Evolutionary conservation across 2,888 invertebrate species (phyloP), one percentile per base, ranked within the genome.

Genomic region (Drosophila nr. perissopoda): DNA sequence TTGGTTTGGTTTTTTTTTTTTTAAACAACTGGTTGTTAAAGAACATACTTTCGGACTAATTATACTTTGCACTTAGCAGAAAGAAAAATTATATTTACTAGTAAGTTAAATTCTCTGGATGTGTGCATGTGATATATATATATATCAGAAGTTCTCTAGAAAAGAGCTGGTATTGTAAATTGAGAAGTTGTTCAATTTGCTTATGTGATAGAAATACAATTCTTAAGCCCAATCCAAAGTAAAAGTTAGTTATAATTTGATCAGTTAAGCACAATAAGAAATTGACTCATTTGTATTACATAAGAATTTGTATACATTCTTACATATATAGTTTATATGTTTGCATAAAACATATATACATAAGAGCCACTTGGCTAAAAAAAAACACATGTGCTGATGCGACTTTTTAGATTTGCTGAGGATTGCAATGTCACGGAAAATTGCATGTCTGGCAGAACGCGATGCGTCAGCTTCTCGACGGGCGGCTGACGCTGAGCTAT

Each of bases 401-500:
- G 68, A 38, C 56, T 66, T 65, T 49, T 65, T 21, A 60, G 79
- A 90, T 71, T 71, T 90, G 90, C 89, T 90, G 74, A 59, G 78
- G 75, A 82, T 46, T 81, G 85, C 87, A 87, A 90, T 87, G 89
- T 76, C 88, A 82, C 71, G 67, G 63, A 70, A 87, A 90, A 80
- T 70, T 87, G 89, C 88, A 76, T 64, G 59, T 78, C 76, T 76
- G 80, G 74, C 91, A 84, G 62, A 85, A 78, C 61, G 49, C 27
- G 48, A 82, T 85, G 80, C 64, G 81, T 74, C 86, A 82, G 49
- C 70, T 71, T 64, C 33, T 53, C 51, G 52, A 64, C 57, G 40
- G 51, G 48, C 48, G 40, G 21, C 16, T 61, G 38, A 29, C 48
- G 31, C n/a, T 46, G 18, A 31, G 53, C 75, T 85, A 90, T 85